Percentiles rank a stretch among this genome's conserved stretches.
phyloP scores from a whole-genome alignment of 2,113 vertebrate species.

The Chlamydotis undulata region DNA sequence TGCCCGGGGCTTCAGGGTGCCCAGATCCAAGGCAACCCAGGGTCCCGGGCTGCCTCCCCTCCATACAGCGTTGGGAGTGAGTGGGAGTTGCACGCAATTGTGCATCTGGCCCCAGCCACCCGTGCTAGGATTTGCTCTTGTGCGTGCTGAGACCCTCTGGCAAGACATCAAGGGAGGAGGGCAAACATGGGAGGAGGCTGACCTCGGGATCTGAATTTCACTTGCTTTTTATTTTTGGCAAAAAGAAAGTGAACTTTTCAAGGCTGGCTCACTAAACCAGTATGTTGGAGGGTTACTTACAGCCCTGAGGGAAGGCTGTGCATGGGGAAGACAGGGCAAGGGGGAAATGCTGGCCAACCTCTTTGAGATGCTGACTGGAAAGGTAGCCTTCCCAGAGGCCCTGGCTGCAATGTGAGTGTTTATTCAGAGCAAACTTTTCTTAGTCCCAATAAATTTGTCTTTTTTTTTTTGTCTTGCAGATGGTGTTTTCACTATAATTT shows the following conservation, averaged over 20 bases:
- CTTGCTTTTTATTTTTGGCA: neutral
- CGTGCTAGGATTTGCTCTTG: rapidly evolving
- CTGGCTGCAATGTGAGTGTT: neutral
- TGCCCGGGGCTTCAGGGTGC: neutral
- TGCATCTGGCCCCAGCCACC: neutral
- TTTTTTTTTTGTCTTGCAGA: neutral
- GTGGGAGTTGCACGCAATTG: neutral
- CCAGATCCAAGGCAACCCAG: neutral
- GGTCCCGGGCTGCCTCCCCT: neutral
- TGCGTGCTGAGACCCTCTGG: neutral
- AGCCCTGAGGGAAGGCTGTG: neutral
- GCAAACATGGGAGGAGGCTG: neutral
- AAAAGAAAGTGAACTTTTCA: neutral
- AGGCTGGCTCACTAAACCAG: neutral
- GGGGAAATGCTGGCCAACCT: neutral
- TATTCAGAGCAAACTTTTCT: neutral
- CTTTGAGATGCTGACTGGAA: neutral
- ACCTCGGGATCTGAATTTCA: neutral
- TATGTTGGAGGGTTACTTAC: neutral
- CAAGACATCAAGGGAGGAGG: neutral
- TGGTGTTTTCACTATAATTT: neutral
- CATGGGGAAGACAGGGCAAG: neutral
- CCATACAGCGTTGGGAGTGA: rapidly evolving
- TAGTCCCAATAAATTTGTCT: neutral
- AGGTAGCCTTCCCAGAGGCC: neutral